Evolutionary conservation across 2,888 invertebrate genomes (phyloP), one percentile per base, ranked within the genome.

Genomic region (Pseudolycoriella hygida): DNA sequence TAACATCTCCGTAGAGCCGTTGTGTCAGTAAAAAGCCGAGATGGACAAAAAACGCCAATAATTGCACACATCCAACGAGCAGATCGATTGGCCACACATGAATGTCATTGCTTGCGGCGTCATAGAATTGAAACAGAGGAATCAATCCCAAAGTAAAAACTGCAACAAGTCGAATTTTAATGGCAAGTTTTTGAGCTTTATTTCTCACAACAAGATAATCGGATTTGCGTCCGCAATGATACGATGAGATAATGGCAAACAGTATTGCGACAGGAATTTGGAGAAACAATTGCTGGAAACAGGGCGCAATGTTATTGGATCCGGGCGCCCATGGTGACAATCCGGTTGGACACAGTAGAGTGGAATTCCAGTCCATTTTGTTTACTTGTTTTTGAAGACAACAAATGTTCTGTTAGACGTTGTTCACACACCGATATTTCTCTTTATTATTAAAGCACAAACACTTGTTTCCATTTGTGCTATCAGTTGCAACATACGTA

Each of bases 201-300:
- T 78, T 78, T 44, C 83, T 70, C 11, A 72, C 64, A 3, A 79
- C 74, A 62, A n/a, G n/a, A n/a, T 71, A 72, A 48, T 73, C 69
- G 46, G 67, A 68, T 53, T 78, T 74, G 51, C 72, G 74, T 11
- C 88, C 88, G 52, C 81, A 76, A 59, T 82, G 80, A 66, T 78
- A 92, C 1, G 83, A 79, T n/a, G 90, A 90, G 40, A 76, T 61
- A 14, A 80, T 67, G 3, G 87, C 82, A 52, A 90, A 71, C 31
- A 88, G 55, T 41, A 74, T 71, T 55, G 80, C 75, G 39, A 79
- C 62, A 14, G 90, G 88, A 53, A 85, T 72, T 61, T 84, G 77
- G 31, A 93, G 69, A 56, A 76, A 79, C 43, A 89, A 64, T 62
- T 84, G 77, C 62, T 89, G 87, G 60, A 92, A 92, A 62, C 92